Base-by-base conservation (phyloP, 2,888 invertebrate genomes). In the Dinocampus coccinellae region DNA sequence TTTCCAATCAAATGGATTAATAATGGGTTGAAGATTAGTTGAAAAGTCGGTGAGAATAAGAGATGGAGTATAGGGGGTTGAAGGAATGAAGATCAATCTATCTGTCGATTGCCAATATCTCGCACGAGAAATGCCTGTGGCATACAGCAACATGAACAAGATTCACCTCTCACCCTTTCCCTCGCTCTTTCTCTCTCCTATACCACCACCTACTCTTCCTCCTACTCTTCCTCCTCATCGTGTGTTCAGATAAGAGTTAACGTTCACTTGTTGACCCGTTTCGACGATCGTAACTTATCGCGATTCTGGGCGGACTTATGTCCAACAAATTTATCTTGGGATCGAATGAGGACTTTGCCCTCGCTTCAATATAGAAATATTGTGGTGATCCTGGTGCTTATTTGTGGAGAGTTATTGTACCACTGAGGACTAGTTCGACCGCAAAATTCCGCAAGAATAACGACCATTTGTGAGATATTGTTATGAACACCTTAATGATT, bases 231-330 rank as follows among this genome's bases (percentile, higher is more conserved):
- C 1, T 6, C 47, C n/a, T 7, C n/a, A 47, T 16, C 16, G 47
- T 47, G 47, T 47, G 75, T 77, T 75, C 76, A 76, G 82, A 84
- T 83, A 83, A 81, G 82, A 84, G 81, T 82, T 80, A 83, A 81
- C 75, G 80, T 79, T 82, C 83, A 82, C 84, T 84, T 84, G 83
- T 85, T 84, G 81, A 82, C 83, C 84, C 76, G 78, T 75, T 81
- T 61, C 42, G 67, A 66, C 33, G 39, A 61, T 71, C 67, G 71
- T 71, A 71, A 71, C 62, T 71, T 71, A 71, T 71, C 71, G 42
- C 39, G 67, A 67, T 67, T 67, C 71, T 39, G 55, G 55, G 33
- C 20, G 33, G 71, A 66, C 71, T 67, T 67, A 60, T 61, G 67
- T 71, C 66, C 62, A 42, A 61, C 62, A 62, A 71, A 71, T 71